phyloP scores from a whole-genome alignment of 37 sponge, comb jelly and placozoan genomes.

The Agelas oroides region DNA sequence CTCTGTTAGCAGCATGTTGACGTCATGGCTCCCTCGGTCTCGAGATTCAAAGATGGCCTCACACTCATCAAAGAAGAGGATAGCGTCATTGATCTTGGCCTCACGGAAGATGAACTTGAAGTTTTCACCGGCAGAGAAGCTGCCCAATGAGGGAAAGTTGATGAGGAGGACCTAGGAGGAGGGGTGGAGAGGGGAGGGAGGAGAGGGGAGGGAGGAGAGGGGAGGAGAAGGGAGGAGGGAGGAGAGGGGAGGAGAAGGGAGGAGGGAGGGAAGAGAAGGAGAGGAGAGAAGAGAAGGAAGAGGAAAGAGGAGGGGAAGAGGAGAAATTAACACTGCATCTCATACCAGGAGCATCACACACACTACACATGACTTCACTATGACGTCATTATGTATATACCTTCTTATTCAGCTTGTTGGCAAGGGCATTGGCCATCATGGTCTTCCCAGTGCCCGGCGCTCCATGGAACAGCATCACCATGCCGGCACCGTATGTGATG shows the following conservation, averaged over 20 bases:
- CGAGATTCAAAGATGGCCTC: constrained; percentile 89
- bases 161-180: constrained; percentile 74
- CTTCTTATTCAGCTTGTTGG: constrained; percentile 83
- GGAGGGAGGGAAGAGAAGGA: not conserved
- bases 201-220: constrained; percentile 6
- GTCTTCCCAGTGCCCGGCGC: constrained; percentile 91
- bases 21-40: constrained; percentile 83
- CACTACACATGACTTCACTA: too few relatives aligned
- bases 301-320: too few relatives aligned
- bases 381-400: constrained; percentile 15
- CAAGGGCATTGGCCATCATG: constrained; percentile 91
- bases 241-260: constrained; percentile 9
- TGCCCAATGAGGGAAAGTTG: constrained; percentile 88
- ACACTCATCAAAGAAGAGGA: constrained; percentile 93
- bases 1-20: constrained; percentile 86
- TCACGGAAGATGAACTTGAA: constrained; percentile 92
- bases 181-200: not conserved
- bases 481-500: constrained; percentile 88
- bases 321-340: too few relatives aligned
- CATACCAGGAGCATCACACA: too few relatives aligned
- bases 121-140: constrained; percentile 87
- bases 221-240: not conserved
- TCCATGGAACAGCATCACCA: constrained; percentile 89
- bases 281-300: not conserved
- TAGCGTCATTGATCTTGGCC: constrained; percentile 93